These are phyloP conservation scores for Cryptophagus acutangulus DNA, from an alignment of 2,888 invertebrate species.

Conservation along the genomic window DNA sequence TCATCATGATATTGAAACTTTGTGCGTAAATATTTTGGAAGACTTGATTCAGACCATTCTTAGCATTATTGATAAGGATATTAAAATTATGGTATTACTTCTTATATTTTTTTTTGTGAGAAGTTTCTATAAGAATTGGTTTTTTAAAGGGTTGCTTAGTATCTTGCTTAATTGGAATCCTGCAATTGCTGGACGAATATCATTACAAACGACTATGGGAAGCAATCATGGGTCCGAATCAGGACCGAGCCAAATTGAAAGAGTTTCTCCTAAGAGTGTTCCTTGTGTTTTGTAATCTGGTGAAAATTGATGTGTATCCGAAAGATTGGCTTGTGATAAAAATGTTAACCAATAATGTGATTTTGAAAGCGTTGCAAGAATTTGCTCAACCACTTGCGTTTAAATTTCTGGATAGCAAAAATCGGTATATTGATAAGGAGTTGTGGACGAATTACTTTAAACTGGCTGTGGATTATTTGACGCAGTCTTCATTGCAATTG, in stretches of 20 bases:
- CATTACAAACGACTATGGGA: conserved; percentile 87
- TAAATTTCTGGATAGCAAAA: conserved; percentile 68
- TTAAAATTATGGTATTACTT: conserved; percentile 51
- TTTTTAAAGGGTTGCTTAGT: conserved; percentile 72
- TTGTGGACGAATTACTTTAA: conserved; percentile 71
- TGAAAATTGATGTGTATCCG: conserved; percentile 77
- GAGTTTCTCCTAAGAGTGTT: conserved; percentile 82
- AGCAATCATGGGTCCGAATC: conserved; percentile 62
- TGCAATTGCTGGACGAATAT: conserved; percentile 80
- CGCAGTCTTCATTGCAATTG: conserved; percentile 74
- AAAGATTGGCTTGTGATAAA: conserved; percentile 88
- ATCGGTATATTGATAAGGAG: conserved; percentile 71
- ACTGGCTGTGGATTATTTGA: conserved; percentile 73
- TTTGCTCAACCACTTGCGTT: conserved; percentile 82
- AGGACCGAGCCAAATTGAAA: conserved; percentile 75
- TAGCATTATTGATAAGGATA: conserved; percentile 69
- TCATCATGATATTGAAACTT: conserved; percentile 76
- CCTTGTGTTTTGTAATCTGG: conserved; percentile 72
- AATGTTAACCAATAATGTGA: conserved; percentile 81
- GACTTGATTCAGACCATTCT: conserved; percentile 82
- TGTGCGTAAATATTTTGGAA: conserved; percentile 75
- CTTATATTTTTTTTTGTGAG: too few species aligned
- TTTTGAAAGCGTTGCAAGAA: conserved; percentile 80
- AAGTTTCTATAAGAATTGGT: too few species aligned
- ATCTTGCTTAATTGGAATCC: conserved; percentile 76